Evolutionary conservation across 53 echinoderm and acorn worm genomes (phyloP).

Genomic region (Stichopus horrens): DNA sequence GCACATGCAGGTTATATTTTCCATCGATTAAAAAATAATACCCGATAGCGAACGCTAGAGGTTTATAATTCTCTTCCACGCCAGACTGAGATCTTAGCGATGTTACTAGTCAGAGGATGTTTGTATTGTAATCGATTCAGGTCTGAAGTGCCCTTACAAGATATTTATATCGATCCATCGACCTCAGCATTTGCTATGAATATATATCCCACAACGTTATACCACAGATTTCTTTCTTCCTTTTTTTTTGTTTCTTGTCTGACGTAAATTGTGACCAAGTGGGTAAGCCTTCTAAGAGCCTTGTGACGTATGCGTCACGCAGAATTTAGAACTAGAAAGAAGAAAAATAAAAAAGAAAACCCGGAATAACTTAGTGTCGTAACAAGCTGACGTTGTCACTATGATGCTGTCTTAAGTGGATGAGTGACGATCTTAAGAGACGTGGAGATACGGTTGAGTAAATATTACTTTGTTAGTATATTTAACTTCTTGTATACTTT

Average conservation of each 20-base stretch:
- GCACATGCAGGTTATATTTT: no score
- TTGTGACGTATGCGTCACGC: slow-evolving; percentile 12
- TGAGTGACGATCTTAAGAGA: background rate
- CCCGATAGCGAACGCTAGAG: no score
- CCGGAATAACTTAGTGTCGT: background rate
- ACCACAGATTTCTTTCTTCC: slow-evolving; percentile 28
- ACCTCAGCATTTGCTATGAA: slow-evolving; percentile 18
- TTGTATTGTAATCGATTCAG: slow-evolving; percentile 19
- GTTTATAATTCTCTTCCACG: no score
- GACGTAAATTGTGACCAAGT: slow-evolving; percentile 20
- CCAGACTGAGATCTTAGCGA: no score
- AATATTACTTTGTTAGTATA: background rate
- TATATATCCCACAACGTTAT: slow-evolving; percentile 20
- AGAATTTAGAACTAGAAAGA: background rate
- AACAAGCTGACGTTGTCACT: background rate
- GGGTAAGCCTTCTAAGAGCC: background rate
- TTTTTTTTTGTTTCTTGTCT: background rate
- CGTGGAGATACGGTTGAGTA: background rate
- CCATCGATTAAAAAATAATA: no score
- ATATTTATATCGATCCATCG: slow-evolving; percentile 30
- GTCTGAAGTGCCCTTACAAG: slow-evolving; percentile 20
- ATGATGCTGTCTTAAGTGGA: background rate
- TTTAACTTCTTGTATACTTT: background rate
- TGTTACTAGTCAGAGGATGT: background rate
- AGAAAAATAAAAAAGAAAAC: background rate